Base-by-base conservation (phyloP, 35 echinoderm and acorn worm genomes). In the Ptychodera flava region DNA sequence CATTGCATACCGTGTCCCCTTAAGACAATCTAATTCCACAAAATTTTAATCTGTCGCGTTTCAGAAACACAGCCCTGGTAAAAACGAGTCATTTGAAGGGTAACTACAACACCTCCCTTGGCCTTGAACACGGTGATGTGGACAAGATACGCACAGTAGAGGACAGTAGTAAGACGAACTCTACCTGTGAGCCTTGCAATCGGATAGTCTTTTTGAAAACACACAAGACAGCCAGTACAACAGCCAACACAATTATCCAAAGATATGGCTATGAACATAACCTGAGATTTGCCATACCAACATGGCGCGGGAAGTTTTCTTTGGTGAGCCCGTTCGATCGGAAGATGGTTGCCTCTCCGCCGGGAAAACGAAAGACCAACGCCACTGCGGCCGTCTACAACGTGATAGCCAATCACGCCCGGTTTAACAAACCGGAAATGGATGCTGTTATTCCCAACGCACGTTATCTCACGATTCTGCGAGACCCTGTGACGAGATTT, bases 181-280 rank as follows among this genome's bases (percentile, higher is more conserved):
- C n/a, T n/a, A n/a, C n/a, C n/a, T 89, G 88, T 77, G 76, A 2
- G 22, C 37, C 31, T 1, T 6, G 31, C 1, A 28, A 83, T 15
- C n/a, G 64, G n/a, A 85, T 95, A 27, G 93, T 95, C 29, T 95
- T 87, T 81, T 35, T 95, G 1, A 95, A 95, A 81, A 92, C 89
- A 15, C 93, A 89, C 36, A 92, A 95, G 84, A 90, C 90, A 1
- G 90, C 88, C 0, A 95, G 90, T 83, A 86, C 87, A 76, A 95
- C 93, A 33, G 53, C 85, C 1, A 90, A 83, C 28, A 87, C 93
- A 33, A 92, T 95, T 31, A 38, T 95, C 15, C 80, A 95, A 30
- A 36, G 90, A 29, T 95, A 87, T 77, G 93, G 93, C 76, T 95
- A 85, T 78, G 52, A 22, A 16, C 90, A 82, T 38, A 90, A 95